Conservation (phyloP, 1,140 invertebrate species). For the Pteromalus puparum region DNA sequence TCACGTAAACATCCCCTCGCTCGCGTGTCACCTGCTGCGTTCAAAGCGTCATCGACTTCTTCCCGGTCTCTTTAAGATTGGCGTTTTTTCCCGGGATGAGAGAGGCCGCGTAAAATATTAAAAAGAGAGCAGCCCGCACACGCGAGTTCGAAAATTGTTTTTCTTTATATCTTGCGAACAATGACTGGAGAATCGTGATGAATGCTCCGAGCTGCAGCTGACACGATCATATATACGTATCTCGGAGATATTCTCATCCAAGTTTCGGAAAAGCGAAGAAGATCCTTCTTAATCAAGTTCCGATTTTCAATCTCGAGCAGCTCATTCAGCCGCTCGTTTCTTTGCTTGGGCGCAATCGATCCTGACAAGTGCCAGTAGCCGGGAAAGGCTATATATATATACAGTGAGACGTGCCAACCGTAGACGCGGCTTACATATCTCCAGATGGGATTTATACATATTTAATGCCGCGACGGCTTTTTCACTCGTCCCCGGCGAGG, state of each 20-base stretch:
- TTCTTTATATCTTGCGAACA: background rate
- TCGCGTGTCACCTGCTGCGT: background rate
- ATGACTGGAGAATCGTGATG: background rate
- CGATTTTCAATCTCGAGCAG: conserved; percentile 9
- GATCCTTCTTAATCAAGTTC: conserved; percentile 9
- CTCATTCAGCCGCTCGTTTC: background rate
- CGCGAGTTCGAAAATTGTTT: background rate
- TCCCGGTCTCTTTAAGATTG: background rate
- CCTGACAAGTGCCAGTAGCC: background rate
- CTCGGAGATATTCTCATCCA: conserved; percentile 1
- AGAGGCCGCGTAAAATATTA: background rate
- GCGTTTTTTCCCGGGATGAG: background rate
- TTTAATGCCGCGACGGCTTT: conserved; percentile 5
- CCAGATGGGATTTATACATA: background rate
- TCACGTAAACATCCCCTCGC: background rate
- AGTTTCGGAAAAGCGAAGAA: background rate
- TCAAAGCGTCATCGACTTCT: background rate
- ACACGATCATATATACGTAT: background rate
- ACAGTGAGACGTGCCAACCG: too few species aligned
- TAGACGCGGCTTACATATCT: background rate
- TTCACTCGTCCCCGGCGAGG: background rate
- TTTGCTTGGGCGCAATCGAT: background rate
- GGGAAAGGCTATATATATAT: too few species aligned
- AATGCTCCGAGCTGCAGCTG: background rate
- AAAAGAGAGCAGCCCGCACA: background rate